Base-by-base conservation (phyloP, 2,113 vertebrate genomes). In the Malurus elegans region DNA sequence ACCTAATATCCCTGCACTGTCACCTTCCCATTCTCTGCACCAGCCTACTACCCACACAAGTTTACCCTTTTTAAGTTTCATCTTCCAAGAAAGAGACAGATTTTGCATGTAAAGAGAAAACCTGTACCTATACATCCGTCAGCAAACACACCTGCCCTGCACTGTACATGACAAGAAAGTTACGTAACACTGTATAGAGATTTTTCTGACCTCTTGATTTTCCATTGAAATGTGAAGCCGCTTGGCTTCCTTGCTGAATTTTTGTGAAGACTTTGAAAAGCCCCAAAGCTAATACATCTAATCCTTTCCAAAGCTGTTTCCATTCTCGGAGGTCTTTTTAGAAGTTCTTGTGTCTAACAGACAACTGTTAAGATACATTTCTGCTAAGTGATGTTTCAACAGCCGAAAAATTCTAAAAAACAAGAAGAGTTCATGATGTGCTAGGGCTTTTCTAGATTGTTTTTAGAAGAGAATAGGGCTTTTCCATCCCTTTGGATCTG, bases 191-290 rank as follows among this genome's bases (percentile, higher is more conserved):
- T 9, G 15, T 14, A 54, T 0, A 34, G 66, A 71, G 34, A 45
- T 86, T 81, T 81, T 90, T 66, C 65, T 75, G 92, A 80, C 86
- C 64, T 90, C 90, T 45, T 65, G 13, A 40, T 73, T 90, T 90
- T 50, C 51, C 36, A 10, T 5, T 21, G 23, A 70, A 84, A 79
- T 29, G 80, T 0, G 3, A 89, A 72, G 48, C 45, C 75, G 53
- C 34, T 79, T 21, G 15, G 44, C 32, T 71, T 78, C 36, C 62
- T 67, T 40, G 19, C 38, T 51, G 72, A 84, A 76, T 76, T 86
- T 88, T 45, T 78, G 40, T n/a, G 32, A 86, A 67, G 61, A 48
- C 25, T 72, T 51, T 34, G 51, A 90, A 86, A 90, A 90, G 13
- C 26, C 50, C 58, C 42, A 54, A 34, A 85, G 58, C 34, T 65